Conservation (phyloP, 1,140 invertebrate genomes). For the Sycobia sp. region DNA sequence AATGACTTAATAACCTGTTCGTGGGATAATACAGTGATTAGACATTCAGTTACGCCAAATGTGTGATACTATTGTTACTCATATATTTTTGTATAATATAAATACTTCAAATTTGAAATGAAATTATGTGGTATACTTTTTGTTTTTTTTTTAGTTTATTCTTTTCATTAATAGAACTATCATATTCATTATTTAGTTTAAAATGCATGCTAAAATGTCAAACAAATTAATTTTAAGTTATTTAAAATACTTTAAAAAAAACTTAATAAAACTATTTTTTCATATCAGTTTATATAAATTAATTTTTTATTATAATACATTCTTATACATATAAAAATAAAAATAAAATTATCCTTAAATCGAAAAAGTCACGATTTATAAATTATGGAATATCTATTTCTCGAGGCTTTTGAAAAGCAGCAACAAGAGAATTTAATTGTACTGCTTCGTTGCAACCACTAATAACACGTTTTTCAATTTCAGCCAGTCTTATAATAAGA, state of each 20-base stretch:
- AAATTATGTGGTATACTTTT: constrained; percentile 14
- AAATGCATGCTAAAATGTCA: neutral
- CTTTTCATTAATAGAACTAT: neutral
- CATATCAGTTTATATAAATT: neutral
- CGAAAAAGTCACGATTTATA: too few species aligned
- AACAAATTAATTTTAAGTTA: neutral
- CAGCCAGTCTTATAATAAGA: constrained; percentile 80
- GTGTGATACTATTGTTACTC: neutral
- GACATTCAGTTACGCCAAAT: constrained; percentile 37
- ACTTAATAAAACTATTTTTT: neutral
- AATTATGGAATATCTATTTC: constrained; percentile 54
- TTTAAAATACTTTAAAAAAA: neutral
- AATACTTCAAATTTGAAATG: constrained; percentile 4
- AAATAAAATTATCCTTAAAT: neutral
- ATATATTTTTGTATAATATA: constrained; percentile 6
- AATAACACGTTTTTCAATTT: constrained; percentile 79
- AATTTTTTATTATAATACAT: constrained; percentile 6
- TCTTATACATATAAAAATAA: neutral
- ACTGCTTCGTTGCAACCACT: constrained; percentile 81
- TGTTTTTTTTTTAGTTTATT: constrained; percentile 26
- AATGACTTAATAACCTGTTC: constrained; percentile 52
- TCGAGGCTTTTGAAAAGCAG: constrained; percentile 76
- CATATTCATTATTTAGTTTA: neutral
- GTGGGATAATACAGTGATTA: constrained; percentile 52
- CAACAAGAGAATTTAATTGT: constrained; percentile 81